Evolutionary conservation across 2,888 invertebrate genomes (phyloP).

Genomic region (Netelia inedita): DNA sequence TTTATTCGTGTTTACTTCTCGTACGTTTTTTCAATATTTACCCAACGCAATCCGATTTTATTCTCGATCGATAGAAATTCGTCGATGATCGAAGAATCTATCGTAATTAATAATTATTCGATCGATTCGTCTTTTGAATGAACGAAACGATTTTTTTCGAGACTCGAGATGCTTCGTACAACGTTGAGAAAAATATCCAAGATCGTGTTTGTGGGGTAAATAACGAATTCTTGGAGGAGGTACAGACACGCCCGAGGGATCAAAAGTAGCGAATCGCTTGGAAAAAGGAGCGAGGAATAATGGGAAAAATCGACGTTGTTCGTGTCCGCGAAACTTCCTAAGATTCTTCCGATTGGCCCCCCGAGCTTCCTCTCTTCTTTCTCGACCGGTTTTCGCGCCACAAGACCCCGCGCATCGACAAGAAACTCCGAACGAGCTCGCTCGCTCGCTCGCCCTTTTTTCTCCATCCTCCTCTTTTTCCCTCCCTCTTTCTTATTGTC

Average conservation of each 20-base stretch:
- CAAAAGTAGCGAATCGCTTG: not conserved
- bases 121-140: no score
- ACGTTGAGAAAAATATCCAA: not conserved
- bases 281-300: constrained; percentile 9
- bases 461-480: constrained; percentile 31
- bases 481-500: constrained; percentile 38
- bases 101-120: no score
- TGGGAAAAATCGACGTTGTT: constrained; percentile 47
- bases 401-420: constrained; percentile 51
- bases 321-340: constrained; percentile 54
- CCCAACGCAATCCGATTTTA: no score
- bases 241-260: not conserved
- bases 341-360: constrained; percentile 23
- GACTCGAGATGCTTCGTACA: not conserved
- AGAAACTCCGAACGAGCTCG: constrained; percentile 50
- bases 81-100: no score
- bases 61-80: no score
- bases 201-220: not conserved
- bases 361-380: not conserved
- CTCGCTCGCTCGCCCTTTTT: constrained; percentile 41
- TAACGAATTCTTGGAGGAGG: not conserved
- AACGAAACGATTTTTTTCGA: no score
- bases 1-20: constrained; percentile 43
- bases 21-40: not conserved
- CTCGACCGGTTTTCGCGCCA: constrained; percentile 58